Evolutionary conservation across 2,113 vertebrate species (phyloP), one percentile per base, ranked within the genome.

Genomic region (Piprites chloris): DNA sequence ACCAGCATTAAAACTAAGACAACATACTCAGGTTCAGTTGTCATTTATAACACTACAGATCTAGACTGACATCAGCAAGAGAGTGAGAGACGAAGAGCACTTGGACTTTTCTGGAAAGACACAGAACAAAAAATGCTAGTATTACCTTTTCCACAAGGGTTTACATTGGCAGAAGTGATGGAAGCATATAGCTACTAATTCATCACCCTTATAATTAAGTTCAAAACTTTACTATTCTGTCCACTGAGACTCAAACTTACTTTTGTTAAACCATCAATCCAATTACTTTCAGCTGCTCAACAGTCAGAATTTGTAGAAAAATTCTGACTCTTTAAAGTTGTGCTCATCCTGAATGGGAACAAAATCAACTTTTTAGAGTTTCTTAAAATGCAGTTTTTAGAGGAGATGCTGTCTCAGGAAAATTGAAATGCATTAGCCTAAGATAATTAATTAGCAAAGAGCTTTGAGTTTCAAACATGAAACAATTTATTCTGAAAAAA

Each of bases 361-460:
- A 85, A 72, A 90, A 83, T n/a, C 15, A 90, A 85, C 35, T 41
- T 79, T 75, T 81, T 65, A 47, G 24, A 55, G 46, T 72, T 93
- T 67, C 58, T 68, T 67, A 72, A 67, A 76, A 63, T 24, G 47
- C 24, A 26, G 15, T 66, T 95, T 91, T 28, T 85, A 47, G n/a
- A 91, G 32, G 11, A 91, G 14, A 63, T 74, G 61, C 53, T 87
- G 35, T 91, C 85, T 91, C 41, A 72, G 62, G 63, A 91, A 58
- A 69, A 88, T 75, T 89, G n/a, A 91, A 91, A 83, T 63, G 50
- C 52, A 52, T 83, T 89, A 50, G 14, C 14, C 59, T 69, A 50
- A 74, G 37, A 66, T 44, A 96, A 91, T 83, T 67, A 94, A 69
- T 23, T 59, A 67, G 69, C 30, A 80, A 94, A 83, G 65, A 94